Percentiles rank a stretch among this genome's conserved stretches.
Evolutionary conservation across 1,140 invertebrate genomes (phyloP).

Genomic region (roundworm (Caenorhabditis elegans)): WBcel235 BX284605.5:9984001-9984500

Average conservation of each 20-base stretch:
- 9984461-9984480: slow-evolving; percentile 54
- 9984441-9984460: slow-evolving; percentile 68
- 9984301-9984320: slow-evolving; percentile 67
- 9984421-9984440: slow-evolving; percentile 67
- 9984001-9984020: not conserved
- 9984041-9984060: not conserved
- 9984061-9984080: slow-evolving; percentile 46
- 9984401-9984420: slow-evolving; percentile 68
- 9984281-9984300: slow-evolving; percentile 67
- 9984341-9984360: slow-evolving; percentile 67
- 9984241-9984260: slow-evolving; percentile 63
- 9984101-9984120: slow-evolving; percentile 55
- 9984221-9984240: slow-evolving; percentile 64
- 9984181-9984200: slow-evolving; percentile 64
- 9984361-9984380: slow-evolving; percentile 66
- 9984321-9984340: slow-evolving; percentile 67
- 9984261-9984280: slow-evolving; percentile 67
- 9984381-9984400: slow-evolving; percentile 66
- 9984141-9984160: slow-evolving; percentile 52
- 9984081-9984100: slow-evolving; percentile 41
- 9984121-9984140: slow-evolving; percentile 56
- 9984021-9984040: not conserved
- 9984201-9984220: slow-evolving; percentile 67
- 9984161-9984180: slow-evolving; percentile 53
- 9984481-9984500: slow-evolving; percentile 54